Percentiles rank a stretch among this genome's conserved stretches.
phyloP scores from a whole-genome alignment of 2,888 invertebrate species.

The Phlogophora meticulosa region DNA sequence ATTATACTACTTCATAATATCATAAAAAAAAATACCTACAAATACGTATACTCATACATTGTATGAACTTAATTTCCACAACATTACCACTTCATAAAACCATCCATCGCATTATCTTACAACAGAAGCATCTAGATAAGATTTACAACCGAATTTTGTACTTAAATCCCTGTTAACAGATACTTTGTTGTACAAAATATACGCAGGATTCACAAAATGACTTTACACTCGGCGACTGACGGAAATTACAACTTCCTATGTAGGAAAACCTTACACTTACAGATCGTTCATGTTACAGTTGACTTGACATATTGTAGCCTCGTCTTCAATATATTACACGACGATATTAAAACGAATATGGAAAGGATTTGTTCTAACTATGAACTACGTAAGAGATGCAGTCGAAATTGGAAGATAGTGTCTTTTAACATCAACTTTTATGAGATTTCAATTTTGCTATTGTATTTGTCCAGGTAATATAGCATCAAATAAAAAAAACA shows the following conservation, averaged over 20 bases:
- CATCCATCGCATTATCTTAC: slow-evolving; percentile 1
- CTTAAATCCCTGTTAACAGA: slow-evolving; percentile 35
- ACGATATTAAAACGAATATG: slow-evolving; percentile 56
- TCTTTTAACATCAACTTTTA: too few species aligned
- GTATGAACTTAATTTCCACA: background rate
- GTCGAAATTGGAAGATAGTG: too few species aligned
- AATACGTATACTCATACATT: too few species aligned
- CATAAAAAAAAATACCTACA: too few species aligned
- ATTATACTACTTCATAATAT: too few species aligned
- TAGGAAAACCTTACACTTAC: slow-evolving; percentile 37
- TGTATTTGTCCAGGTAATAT: too few species aligned
- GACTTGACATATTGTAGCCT: slow-evolving; percentile 32
- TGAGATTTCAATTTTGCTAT: too few species aligned
- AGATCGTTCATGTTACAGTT: slow-evolving; percentile 48
- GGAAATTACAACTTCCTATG: slow-evolving; percentile 55
- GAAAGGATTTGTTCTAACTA: background rate
- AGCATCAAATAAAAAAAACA: too few species aligned
- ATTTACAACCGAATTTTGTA: slow-evolving; percentile 40
- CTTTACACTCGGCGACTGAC: slow-evolving; percentile 20
- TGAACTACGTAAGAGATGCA: background rate
- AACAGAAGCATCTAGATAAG: slow-evolving; percentile 20
- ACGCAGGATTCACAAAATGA: slow-evolving; percentile 35
- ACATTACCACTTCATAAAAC: slow-evolving; percentile 31
- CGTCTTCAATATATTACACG: slow-evolving; percentile 33
- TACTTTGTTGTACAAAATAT: slow-evolving; percentile 38